phyloP scores from a whole-genome alignment of 2,888 invertebrate species.

The Agrotis exclamationis region DNA sequence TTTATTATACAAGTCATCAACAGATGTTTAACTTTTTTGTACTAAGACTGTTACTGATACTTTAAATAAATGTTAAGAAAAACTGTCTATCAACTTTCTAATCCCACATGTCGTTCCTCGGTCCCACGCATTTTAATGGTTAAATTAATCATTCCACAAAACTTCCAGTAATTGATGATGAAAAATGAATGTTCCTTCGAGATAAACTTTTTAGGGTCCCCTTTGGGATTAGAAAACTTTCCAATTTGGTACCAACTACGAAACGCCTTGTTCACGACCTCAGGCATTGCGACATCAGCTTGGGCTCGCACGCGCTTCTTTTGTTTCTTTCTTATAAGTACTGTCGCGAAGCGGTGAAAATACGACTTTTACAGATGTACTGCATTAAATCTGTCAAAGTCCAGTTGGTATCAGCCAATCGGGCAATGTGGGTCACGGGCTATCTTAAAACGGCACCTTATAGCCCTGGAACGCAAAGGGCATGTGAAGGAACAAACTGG shows the following conservation, averaged over 20 bases:
- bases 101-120: constrained; percentile 4
- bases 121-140: constrained; percentile 15
- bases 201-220: constrained; percentile 42
- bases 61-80: no score
- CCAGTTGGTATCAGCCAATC: no score
- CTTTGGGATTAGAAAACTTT: constrained; percentile 52
- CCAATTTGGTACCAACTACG: constrained; percentile 34
- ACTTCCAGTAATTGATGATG: constrained; percentile 59
- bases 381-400: no score
- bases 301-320: background rate
- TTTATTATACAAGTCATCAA: no score
- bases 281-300: background rate
- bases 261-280: background rate
- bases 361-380: background rate
- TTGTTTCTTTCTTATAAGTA: background rate
- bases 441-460: no score
- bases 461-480: no score
- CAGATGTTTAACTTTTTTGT: no score
- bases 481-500: no score
- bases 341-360: background rate
- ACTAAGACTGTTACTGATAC: no score
- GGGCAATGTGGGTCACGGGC: no score
- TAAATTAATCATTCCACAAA: constrained; percentile 35
- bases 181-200: constrained; percentile 54
- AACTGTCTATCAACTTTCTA: background rate